A percentile compares a stretch with the other conserved stretches of the same genome.
Evolutionary conservation across 2,888 invertebrate genomes (phyloP).

Genomic region (Elegia similella): DNA sequence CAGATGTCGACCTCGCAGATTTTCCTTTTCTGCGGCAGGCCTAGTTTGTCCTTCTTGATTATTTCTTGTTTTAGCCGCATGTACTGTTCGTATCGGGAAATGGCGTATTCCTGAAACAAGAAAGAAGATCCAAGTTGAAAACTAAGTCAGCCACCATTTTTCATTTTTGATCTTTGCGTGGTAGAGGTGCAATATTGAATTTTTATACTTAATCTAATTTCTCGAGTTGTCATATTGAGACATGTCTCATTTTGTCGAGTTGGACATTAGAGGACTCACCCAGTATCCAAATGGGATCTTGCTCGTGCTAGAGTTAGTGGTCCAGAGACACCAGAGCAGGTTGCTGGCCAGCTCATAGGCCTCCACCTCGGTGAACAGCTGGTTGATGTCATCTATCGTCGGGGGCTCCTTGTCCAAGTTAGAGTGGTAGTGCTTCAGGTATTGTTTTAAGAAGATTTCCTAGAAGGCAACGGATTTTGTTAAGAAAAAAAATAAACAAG

Average conservation of each 20-base stretch:
- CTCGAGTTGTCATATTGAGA: too few species aligned
- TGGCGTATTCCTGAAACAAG: constrained; percentile 84
- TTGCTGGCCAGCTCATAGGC: constrained; percentile 94
- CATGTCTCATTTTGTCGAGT: too few species aligned
- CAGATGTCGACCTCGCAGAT: constrained; percentile 78
- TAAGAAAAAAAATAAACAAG: too few species aligned
- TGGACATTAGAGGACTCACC: constrained; percentile 80
- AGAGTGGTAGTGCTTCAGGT: constrained; percentile 57
- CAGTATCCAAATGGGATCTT: constrained; percentile 97
- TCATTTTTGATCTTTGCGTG: too few species aligned
- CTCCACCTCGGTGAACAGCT: constrained; percentile 88
- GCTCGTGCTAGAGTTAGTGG: constrained; percentile 91
- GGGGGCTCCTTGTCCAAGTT: constrained; percentile 45
- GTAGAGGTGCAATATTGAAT: too few species aligned
- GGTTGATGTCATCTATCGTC: constrained; percentile 79
- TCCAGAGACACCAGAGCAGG: constrained; percentile 97
- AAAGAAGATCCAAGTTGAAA: background rate
- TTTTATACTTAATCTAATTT: too few species aligned
- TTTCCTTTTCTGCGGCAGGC: constrained; percentile 68
- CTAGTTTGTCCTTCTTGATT: constrained; percentile 66
- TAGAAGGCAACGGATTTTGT: constrained; percentile 40
- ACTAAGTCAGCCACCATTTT: too few species aligned
- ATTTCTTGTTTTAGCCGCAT: constrained; percentile 82
- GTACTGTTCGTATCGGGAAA: constrained; percentile 83
- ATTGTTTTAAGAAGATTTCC: constrained; percentile 82